Conservation (phyloP, 2,797 vertebrate genomes). For the Sebastes diploproa region DNA sequence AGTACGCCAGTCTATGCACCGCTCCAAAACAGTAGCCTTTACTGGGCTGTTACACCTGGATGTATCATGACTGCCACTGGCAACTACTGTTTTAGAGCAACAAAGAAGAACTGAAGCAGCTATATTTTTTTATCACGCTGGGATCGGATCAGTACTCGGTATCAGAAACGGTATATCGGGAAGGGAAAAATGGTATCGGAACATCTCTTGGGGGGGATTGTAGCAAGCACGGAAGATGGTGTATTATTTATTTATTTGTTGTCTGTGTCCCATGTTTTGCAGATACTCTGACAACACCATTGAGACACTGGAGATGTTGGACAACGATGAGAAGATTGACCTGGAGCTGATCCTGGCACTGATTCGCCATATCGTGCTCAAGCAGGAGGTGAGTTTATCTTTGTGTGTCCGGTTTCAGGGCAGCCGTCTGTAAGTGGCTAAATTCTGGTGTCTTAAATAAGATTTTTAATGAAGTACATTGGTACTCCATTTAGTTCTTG, state of each 20-base stretch:
- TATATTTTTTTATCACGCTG: too few relatives aligned
- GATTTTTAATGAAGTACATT: neutral
- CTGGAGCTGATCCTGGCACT: conserved; percentile 91
- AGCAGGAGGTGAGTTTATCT: conserved; percentile 72
- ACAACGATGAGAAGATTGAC: conserved; percentile 93
- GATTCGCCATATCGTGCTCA: conserved; percentile 86
- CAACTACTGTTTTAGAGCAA: too few relatives aligned
- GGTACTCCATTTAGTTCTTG: neutral
- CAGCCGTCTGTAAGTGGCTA: neutral
- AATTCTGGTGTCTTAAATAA: neutral
- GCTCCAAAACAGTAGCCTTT: too few relatives aligned
- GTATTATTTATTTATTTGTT: neutral
- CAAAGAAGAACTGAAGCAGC: too few relatives aligned
- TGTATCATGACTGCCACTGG: too few relatives aligned
- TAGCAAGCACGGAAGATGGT: neutral
- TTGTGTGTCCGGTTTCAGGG: neutral
- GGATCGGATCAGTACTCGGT: too few relatives aligned
- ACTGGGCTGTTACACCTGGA: too few relatives aligned
- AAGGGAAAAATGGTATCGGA: too few relatives aligned
- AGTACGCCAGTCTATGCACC: too few relatives aligned
- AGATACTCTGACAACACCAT: conserved; percentile 92
- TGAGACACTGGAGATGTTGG: conserved; percentile 86
- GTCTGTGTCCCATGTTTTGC: conserved; percentile 28
- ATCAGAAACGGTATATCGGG: too few relatives aligned
- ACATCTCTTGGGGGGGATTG: neutral